Evolutionary conservation across 2,113 vertebrate genomes (phyloP).

Genomic region (Tenebrosternarchus preto): DNA sequence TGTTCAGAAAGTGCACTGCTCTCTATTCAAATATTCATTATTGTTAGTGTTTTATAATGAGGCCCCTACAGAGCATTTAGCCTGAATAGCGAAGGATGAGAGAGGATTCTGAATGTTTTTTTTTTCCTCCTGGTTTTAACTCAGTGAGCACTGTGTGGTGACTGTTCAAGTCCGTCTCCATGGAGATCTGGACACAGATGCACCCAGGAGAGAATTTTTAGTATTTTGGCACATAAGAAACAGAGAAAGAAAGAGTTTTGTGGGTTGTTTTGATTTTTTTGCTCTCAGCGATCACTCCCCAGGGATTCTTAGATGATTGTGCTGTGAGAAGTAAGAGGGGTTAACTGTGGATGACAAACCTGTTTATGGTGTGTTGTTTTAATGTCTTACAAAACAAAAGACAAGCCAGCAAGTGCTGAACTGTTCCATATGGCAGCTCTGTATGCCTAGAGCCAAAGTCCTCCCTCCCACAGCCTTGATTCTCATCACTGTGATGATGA

Average conservation of each 20-base stretch:
- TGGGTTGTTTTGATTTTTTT: slow-evolving; percentile 41
- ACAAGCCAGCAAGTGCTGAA: slow-evolving; percentile 48
- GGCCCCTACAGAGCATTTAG: slow-evolving; percentile 77
- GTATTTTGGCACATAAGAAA: slow-evolving; percentile 57
- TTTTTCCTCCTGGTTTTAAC: slow-evolving; percentile 58
- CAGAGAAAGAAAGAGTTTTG: slow-evolving; percentile 45
- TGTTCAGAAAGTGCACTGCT: slow-evolving; percentile 71
- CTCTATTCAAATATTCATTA: slow-evolving; percentile 80
- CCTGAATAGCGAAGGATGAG: slow-evolving; percentile 68
- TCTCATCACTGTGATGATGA: slow-evolving; percentile 15
- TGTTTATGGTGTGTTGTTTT: slow-evolving; percentile 53
- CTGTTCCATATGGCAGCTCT: slow-evolving; percentile 36
- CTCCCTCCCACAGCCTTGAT: neutral
- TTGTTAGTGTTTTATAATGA: slow-evolving; percentile 80
- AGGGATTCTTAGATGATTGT: slow-evolving; percentile 57
- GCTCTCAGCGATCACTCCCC: slow-evolving; percentile 49
- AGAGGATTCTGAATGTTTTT: slow-evolving; percentile 62
- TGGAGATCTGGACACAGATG: slow-evolving; percentile 64
- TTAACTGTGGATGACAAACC: slow-evolving; percentile 64
- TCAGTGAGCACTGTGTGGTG: slow-evolving; percentile 60
- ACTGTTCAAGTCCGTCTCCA: slow-evolving; percentile 63
- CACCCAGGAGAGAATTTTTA: slow-evolving; percentile 51
- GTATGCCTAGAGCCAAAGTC: neutral
- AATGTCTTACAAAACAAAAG: slow-evolving; percentile 29
- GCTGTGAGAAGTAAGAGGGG: slow-evolving; percentile 57